Base-by-base conservation (phyloP, 2,888 invertebrate species). In the Auanema freiburgensis region DNA sequence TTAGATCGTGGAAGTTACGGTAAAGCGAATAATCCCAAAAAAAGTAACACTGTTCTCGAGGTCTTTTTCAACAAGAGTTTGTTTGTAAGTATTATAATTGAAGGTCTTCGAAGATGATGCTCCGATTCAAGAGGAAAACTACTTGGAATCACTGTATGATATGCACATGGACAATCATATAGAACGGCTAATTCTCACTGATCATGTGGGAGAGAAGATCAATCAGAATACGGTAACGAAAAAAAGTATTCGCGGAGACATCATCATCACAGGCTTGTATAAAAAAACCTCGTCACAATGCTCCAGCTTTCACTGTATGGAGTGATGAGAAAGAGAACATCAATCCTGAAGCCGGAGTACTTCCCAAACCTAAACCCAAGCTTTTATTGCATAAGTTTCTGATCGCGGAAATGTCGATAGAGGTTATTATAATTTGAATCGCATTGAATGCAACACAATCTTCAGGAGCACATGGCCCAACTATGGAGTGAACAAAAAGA, bases 71-170 rank as follows among this genome's bases (percentile, higher is more conserved):
- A 23, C 3, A 21, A 23, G 3, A 12, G 18, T 5, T 5, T 14
- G 3, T 21, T 5, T 57, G 8, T 51, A 42, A 16, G 11, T 16
- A 11, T 23, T 18, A 14, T 25, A 8, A 24, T 56, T 64, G 33
- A 50, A 75, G 69, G 68, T 75, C 8, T 65, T 69, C 16, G 56
- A 62, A 12, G 69, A 72, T 25, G 61, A 58, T 0, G 67, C 67
- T 23, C 67, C 63, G 6, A 69, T 69, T 11, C 63, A 63, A 16
- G 67, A 69, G 12, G 66, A 69, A 24, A 57, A 40, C 12, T 76
- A 71, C 59, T 49, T 76, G 62, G 67, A 64, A 55, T 57, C 55
- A 25, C 67, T 76, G n/a, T 73, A 74, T 53, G 73, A 76, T n/a
- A 51, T 73, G 53, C 63, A 69, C 51, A 62, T 33, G 44, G 58